Percentiles rank a stretch among this genome's conserved stretches.
Evolutionary conservation across 2,113 vertebrate species (phyloP).

Genomic region (Daphoenositta chrysoptera): DNA sequence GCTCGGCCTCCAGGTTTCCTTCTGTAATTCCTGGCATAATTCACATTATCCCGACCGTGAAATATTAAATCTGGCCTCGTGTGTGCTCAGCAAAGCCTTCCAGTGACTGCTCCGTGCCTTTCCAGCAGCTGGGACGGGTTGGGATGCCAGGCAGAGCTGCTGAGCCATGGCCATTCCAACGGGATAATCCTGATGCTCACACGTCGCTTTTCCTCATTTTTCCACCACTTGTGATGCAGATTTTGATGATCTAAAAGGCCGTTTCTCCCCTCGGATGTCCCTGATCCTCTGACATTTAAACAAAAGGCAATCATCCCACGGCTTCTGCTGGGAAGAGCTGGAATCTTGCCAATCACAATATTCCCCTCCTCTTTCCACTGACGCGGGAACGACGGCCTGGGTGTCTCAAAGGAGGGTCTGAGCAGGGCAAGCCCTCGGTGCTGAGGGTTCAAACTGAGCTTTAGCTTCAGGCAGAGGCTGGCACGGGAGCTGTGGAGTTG

Average conservation of each 20-base stretch:
- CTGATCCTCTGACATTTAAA: conserved; percentile 60
- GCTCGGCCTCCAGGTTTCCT: no score
- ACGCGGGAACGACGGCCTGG: background rate
- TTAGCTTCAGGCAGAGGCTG: background rate
- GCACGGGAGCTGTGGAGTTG: fast-evolving
- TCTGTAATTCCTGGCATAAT: background rate
- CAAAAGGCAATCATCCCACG: conserved; percentile 44
- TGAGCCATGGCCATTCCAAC: fast-evolving
- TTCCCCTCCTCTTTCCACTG: conserved; percentile 35
- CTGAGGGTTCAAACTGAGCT: background rate
- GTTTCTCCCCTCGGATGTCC: background rate
- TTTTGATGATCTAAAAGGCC: background rate
- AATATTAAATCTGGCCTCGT: background rate
- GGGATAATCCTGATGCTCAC: background rate
- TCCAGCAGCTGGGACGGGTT: fast-evolving
- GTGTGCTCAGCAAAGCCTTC: background rate
- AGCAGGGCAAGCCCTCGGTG: background rate
- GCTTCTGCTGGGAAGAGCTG: background rate
- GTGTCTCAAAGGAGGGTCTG: background rate
- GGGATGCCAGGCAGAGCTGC: background rate
- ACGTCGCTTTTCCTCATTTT: fast-evolving
- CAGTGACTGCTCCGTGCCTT: background rate
- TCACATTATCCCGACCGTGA: fast-evolving
- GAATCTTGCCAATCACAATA: conserved; percentile 27
- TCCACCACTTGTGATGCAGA: background rate